Evolutionary conservation across 1,140 invertebrate genomes (phyloP), one percentile per base, ranked within the genome.

Genomic region (Hypsibius dujardini): DNA sequence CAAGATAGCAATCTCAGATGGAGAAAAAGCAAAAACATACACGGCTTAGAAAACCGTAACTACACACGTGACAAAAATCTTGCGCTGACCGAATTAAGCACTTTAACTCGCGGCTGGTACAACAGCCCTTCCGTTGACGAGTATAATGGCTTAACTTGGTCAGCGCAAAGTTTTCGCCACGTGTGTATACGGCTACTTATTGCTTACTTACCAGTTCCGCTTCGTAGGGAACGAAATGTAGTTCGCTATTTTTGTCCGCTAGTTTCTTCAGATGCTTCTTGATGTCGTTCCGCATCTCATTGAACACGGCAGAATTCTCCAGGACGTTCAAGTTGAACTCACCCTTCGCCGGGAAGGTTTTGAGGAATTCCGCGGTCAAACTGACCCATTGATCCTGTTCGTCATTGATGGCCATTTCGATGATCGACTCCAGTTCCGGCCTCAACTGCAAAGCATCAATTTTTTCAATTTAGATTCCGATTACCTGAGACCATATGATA

Each of bases 361-460:
- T 92, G 81, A 96, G 87, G 72, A 93, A 88, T 82, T 97, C 92
- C 14, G 89, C 92, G 74, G 96, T 82, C 89, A 95, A 95, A 0
- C 90, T 90, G 12, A 97, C 93, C 50, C 28, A 28, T 28, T 28
- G 28, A 28, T 92, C 84, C 78, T 97, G 93, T 60, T 88, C 89
- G 79, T 96, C 92, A 74, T 80, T 77, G 73, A 89, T 83, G 14
- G 92, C 93, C 72, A 94, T 86, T 79, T 93, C 88, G 75, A 96
- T 84, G 72, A 97, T 94, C 77, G 94, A 90, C 77, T 95, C 90
- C 75, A 97, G 79, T 79, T 96, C 92, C 75, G 83, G 82, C 79
- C 86, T 85, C 93, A 93, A 96, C 92, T 96, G 79, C 28, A 28
- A 28, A 28, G 28, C 28, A 28, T 28, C 28, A 28, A 28, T 28